Conservation (phyloP, 2,113 vertebrate species). For the Rhinopomastus cyanomelas region DNA sequence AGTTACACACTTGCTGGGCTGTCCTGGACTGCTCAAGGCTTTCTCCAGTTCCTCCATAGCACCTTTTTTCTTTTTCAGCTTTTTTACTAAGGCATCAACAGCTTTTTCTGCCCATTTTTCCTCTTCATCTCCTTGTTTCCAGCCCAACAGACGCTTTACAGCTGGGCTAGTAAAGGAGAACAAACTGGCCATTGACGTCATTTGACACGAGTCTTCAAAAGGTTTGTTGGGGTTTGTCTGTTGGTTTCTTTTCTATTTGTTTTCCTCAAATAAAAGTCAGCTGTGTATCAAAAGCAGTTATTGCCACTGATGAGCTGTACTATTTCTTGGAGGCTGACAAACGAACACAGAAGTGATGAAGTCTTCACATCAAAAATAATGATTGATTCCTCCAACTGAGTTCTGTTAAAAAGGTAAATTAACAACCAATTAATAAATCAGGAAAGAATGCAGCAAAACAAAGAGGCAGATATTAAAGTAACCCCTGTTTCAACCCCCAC, state of each 20-base stretch:
- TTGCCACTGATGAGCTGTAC: background rate
- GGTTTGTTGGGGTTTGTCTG: conserved; percentile 8
- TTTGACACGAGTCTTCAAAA: conserved; percentile 78
- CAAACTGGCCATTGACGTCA: conserved; percentile 96
- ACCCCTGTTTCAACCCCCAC: background rate
- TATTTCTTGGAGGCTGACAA: conserved; percentile 28
- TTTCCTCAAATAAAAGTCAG: conserved; percentile 51
- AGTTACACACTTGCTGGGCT: conserved; percentile 97
- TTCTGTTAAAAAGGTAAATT: conserved; percentile 24
- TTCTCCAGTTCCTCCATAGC: conserved; percentile 99
- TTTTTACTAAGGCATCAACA: conserved; percentile 96
- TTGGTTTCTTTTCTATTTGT: background rate
- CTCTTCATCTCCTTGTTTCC: conserved; percentile 99
- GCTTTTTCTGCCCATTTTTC: conserved; percentile 99
- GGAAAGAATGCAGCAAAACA: background rate
- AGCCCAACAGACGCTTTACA: conserved; percentile 96
- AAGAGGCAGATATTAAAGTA: background rate
- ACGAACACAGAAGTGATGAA: background rate
- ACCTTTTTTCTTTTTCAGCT: conserved; percentile 98
- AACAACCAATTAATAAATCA: background rate
- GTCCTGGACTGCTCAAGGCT: conserved; percentile 95
- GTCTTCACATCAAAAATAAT: background rate
- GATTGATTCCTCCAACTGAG: background rate
- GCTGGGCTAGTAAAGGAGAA: conserved; percentile 99
- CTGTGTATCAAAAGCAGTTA: background rate